Percentiles rank a stretch among this genome's conserved stretches.
These are phyloP conservation scores for Enteromius unitaeniatus DNA, from an alignment of 2,797 vertebrate species.

Conservation along the genomic window DNA sequence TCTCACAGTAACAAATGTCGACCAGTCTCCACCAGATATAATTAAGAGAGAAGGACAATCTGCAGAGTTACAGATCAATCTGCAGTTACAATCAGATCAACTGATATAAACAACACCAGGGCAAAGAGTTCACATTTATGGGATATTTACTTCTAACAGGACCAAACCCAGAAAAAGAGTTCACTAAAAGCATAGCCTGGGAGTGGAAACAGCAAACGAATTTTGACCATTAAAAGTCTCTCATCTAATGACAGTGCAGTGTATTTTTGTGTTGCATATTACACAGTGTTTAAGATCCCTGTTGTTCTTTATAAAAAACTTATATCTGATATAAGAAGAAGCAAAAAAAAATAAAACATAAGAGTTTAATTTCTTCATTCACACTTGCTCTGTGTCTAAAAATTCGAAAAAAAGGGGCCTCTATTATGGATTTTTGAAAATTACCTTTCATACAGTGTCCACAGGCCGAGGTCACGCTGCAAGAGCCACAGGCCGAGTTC, in stretches of 20 bases:
- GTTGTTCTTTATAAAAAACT: conserved; percentile 21
- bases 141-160: conserved; percentile 30
- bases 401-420: too few species aligned
- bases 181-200: not conserved
- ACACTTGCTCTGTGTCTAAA: conserved; percentile 6
- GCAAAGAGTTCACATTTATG: conserved; percentile 37
- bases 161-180: fast-evolving
- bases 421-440: too few species aligned
- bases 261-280: conserved; percentile 16
- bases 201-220: not conserved
- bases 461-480: too few species aligned
- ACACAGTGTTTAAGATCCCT: conserved; percentile 2
- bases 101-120: conserved; percentile 57
- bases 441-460: too few species aligned
- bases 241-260: not conserved
- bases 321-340: not conserved
- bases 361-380: not conserved
- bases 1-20: conserved; percentile 51
- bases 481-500: too few species aligned
- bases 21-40: conserved; percentile 44
- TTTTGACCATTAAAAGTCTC: conserved; percentile 3
- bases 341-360: not conserved
- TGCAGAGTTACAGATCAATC: conserved; percentile 48
- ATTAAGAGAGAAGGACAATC: conserved; percentile 9
- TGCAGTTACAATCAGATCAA: conserved; percentile 30